Percentiles rank a stretch among this genome's conserved stretches.
Conservation (phyloP, 37 sponge, comb jelly and placozoan genomes). For the Diacarnus erythraeanus region DNA sequence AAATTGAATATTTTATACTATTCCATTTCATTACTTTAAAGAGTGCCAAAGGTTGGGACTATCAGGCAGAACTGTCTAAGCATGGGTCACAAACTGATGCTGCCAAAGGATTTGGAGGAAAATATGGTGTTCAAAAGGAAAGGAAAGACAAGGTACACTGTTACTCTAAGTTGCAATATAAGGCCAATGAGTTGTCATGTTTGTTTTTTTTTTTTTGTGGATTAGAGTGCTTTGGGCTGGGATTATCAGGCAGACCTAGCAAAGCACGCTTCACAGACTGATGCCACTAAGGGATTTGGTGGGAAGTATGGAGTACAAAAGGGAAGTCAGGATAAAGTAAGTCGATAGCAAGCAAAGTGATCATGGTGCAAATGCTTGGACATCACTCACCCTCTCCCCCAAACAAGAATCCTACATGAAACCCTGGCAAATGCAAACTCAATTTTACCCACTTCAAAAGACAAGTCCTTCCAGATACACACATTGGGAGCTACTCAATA, state of each 20-base stretch:
- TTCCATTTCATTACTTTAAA: neutral
- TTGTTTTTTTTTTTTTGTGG: neutral
- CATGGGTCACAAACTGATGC: slow-evolving; percentile 88
- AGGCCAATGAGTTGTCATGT: neutral
- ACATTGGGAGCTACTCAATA: too few species aligned
- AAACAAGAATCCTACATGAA: too few species aligned
- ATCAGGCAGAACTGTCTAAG: slow-evolving; percentile 75
- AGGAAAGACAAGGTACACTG: slow-evolving; percentile 74
- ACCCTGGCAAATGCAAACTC: too few species aligned
- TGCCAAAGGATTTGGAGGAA: slow-evolving; percentile 94
- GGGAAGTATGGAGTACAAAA: slow-evolving; percentile 93
- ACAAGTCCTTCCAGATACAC: too few species aligned
- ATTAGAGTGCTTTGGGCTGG: slow-evolving; percentile 85
- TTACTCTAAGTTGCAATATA: neutral
- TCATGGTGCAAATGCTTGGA: too few species aligned
- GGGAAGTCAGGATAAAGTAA: slow-evolving; percentile 81
- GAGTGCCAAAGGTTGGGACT: slow-evolving; percentile 84
- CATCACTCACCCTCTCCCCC: too few species aligned
- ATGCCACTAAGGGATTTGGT: slow-evolving; percentile 88
- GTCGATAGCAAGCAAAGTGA: neutral
- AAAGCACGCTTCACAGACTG: slow-evolving; percentile 90
- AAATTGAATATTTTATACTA: neutral
- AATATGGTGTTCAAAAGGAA: slow-evolving; percentile 92
- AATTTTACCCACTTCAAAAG: too few species aligned
- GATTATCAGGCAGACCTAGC: slow-evolving; percentile 81